Evolutionary conservation across 2,888 invertebrate species (phyloP).

Genomic region (Leptinotarsa rubiginosa): DNA sequence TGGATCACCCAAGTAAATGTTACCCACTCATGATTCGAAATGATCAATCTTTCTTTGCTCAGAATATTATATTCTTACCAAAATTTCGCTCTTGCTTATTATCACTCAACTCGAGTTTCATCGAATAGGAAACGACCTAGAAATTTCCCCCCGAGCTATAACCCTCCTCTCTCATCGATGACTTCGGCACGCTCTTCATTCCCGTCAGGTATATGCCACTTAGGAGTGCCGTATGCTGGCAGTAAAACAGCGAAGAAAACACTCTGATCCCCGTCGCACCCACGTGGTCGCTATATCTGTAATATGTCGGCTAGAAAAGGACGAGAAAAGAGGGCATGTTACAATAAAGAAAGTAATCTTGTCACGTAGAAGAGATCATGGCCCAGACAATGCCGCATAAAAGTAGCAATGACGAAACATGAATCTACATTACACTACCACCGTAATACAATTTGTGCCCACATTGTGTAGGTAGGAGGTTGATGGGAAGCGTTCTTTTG

Average conservation of each 20-base stretch:
- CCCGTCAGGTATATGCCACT: conserved; percentile 10
- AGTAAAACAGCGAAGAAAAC: conserved; percentile 41
- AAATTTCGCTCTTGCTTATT: too few species aligned
- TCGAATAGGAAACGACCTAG: too few species aligned
- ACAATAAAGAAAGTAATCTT: conserved; percentile 49
- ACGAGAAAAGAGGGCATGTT: conserved; percentile 41
- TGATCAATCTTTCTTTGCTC: too few species aligned
- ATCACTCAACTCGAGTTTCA: too few species aligned
- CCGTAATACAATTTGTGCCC: conserved; percentile 1
- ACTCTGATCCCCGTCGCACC: conserved; percentile 50
- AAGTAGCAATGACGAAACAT: conserved; percentile 53
- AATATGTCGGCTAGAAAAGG: conserved; percentile 47
- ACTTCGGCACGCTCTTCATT: background rate
- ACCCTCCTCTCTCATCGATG: conserved; percentile 3
- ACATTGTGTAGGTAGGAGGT: conserved; percentile 18
- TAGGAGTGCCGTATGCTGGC: conserved; percentile 45
- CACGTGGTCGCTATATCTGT: conserved; percentile 41
- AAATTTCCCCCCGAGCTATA: background rate
- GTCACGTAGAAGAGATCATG: conserved; percentile 57
- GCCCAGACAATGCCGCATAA: conserved; percentile 54
- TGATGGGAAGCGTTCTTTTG: background rate
- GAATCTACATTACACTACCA: conserved; percentile 41
- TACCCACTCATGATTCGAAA: too few species aligned
- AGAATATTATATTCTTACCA: too few species aligned
- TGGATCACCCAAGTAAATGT: too few species aligned